A percentile compares a stretch with the other conserved stretches of the same genome.
These are phyloP conservation scores for Drosophila leonis DNA, from an alignment of 2,888 invertebrate species.

Conservation along the genomic window DNA sequence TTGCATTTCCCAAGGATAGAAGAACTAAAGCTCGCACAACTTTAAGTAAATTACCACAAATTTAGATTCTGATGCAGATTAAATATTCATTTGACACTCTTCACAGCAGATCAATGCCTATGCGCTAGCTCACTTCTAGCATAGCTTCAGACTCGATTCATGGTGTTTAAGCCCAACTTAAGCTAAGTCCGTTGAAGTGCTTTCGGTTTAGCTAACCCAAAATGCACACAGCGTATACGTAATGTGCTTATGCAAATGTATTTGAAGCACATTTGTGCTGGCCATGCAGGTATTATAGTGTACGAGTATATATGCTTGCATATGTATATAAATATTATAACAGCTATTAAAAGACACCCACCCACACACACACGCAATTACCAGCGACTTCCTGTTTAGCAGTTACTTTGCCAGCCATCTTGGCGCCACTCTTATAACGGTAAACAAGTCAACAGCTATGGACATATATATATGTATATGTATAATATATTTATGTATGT, in stretches of 20 bases:
- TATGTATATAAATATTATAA: conserved; percentile 12
- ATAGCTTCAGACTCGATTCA: neutral
- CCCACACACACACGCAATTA: neutral
- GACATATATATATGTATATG: neutral
- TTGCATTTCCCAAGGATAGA: neutral
- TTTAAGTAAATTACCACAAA: no score
- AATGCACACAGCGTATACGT: conserved; percentile 3
- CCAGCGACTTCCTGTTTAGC: conserved; percentile 38
- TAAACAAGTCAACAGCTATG: conserved; percentile 42
- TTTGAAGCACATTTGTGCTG: neutral
- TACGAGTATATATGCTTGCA: neutral
- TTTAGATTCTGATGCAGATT: no score
- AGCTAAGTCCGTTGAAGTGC: neutral
- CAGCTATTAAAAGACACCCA: neutral
- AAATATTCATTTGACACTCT: neutral
- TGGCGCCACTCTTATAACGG: conserved; percentile 25
- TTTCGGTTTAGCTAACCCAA: neutral
- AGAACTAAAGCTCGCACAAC: neutral
- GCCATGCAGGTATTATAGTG: neutral
- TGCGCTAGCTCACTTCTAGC: neutral
- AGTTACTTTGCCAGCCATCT: conserved; percentile 44
- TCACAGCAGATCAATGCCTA: no score
- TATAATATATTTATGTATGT: neutral
- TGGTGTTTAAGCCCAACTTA: neutral
- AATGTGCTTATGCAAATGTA: neutral